Percentiles rank a stretch among this genome's conserved stretches.
These are phyloP conservation scores for Volucella inanis DNA, from an alignment of 2,888 invertebrate genomes.

Conservation along the genomic window DNA sequence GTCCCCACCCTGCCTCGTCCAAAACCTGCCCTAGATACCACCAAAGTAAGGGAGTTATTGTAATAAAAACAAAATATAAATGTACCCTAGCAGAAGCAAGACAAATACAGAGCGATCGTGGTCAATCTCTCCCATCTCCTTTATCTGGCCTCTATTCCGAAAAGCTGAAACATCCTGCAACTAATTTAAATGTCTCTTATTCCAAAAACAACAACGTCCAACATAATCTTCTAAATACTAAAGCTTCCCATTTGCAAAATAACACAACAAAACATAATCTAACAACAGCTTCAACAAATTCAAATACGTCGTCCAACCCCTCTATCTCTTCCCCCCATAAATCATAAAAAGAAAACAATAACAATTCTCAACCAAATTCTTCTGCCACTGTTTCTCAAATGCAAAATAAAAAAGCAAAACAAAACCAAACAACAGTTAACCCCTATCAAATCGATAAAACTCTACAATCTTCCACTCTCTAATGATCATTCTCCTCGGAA, in stretches of 20 bases:
- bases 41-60: slow-evolving; percentile 21
- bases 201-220: slow-evolving; percentile 3
- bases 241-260: not conserved
- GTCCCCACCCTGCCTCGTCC: slow-evolving; percentile 24
- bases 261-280: not conserved
- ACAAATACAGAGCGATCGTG: slow-evolving; percentile 6
- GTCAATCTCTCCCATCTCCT: not conserved
- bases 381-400: not conserved
- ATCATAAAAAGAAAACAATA: slow-evolving; percentile 8
- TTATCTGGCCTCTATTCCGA: slow-evolving; percentile 11
- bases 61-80: slow-evolving; percentile 26
- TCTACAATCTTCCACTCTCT: too few species aligned
- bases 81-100: too few species aligned
- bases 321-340: slow-evolving; percentile 4
- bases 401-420: slow-evolving; percentile 4
- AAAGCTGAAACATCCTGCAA: slow-evolving; percentile 10
- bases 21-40: slow-evolving; percentile 25
- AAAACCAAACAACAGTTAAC: slow-evolving; percentile 5
- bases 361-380: not conserved
- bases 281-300: not conserved
- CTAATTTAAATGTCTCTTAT: not conserved
- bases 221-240: not conserved
- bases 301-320: slow-evolving; percentile 7
- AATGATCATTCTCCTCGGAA: not conserved
- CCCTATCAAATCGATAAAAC: not conserved